phyloP scores from a whole-genome alignment of 1,140 invertebrate species.

The Heliconius melpomene region DNA sequence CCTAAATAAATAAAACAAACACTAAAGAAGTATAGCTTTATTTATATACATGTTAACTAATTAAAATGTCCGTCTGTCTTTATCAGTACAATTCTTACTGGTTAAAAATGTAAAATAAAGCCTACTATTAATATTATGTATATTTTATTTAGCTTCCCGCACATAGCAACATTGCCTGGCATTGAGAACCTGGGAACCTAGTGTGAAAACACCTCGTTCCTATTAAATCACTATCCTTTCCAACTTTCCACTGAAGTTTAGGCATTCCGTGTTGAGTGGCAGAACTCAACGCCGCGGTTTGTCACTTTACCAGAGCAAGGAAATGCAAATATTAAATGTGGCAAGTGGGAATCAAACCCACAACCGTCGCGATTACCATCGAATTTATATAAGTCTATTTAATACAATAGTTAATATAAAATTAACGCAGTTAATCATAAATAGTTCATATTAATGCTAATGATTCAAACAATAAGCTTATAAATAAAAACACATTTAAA shows the following conservation, averaged over 20 bases:
- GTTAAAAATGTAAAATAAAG: neutral
- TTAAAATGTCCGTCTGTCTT: neutral
- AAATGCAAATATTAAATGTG: too few species aligned
- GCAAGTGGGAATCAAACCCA: too few species aligned
- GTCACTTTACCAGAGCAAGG: too few species aligned
- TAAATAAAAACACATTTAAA: neutral
- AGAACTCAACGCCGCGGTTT: too few species aligned
- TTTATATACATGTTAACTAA: neutral
- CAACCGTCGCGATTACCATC: neutral
- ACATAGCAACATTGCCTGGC: too few species aligned
- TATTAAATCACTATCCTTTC: too few species aligned
- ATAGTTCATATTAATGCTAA: neutral
- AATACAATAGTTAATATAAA: neutral
- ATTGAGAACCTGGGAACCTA: too few species aligned
- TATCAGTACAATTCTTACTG: neutral
- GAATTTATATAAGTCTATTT: neutral
- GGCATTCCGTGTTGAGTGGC: too few species aligned
- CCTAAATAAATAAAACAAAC: neutral
- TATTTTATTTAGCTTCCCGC: neutral
- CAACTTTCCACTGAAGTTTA: too few species aligned
- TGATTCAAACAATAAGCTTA: neutral
- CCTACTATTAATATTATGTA: neutral
- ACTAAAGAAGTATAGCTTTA: slow-evolving; percentile 1
- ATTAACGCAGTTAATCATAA: neutral
- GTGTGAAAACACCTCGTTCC: too few species aligned